Evolutionary conservation across 2,888 invertebrate species (phyloP).

Genomic region (Cheilosia vulpina): DNA sequence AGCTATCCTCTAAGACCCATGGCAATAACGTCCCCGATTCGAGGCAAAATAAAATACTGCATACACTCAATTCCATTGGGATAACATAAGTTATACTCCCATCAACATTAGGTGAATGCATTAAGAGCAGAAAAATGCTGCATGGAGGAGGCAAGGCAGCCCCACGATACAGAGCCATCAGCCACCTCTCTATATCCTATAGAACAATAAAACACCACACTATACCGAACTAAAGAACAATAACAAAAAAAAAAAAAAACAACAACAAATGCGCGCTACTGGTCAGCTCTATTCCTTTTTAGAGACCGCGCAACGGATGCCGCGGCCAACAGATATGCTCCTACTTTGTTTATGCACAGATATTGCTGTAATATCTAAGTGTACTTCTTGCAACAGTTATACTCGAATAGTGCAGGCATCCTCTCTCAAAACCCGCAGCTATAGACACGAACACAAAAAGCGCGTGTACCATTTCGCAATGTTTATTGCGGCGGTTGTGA

Average conservation of each 20-base stretch:
- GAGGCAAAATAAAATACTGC: constrained; percentile 44
- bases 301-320: constrained; percentile 30
- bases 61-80: constrained; percentile 65
- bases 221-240: constrained; percentile 13
- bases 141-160: constrained; percentile 11
- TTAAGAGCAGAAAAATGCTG: constrained; percentile 49
- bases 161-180: constrained; percentile 1
- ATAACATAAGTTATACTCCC: constrained; percentile 69
- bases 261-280: constrained; percentile 68
- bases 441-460: constrained; percentile 56
- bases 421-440: background rate
- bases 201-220: constrained; percentile 52
- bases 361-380: constrained; percentile 72
- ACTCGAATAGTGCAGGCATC: constrained; percentile 33
- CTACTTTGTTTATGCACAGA: constrained; percentile 66
- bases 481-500: constrained; percentile 74
- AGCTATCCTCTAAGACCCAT: constrained; percentile 17
- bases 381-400: constrained; percentile 64
- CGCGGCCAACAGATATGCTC: constrained; percentile 55
- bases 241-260: constrained; percentile 76
- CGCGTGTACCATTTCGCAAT: constrained; percentile 72
- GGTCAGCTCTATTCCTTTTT: constrained; percentile 40
- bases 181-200: constrained; percentile 7
- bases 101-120: constrained; percentile 69
- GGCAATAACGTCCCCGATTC: background rate